These are phyloP conservation scores for Ophioninae sp. DNA, from an alignment of 2,888 invertebrate species.

Conservation along the genomic window DNA sequence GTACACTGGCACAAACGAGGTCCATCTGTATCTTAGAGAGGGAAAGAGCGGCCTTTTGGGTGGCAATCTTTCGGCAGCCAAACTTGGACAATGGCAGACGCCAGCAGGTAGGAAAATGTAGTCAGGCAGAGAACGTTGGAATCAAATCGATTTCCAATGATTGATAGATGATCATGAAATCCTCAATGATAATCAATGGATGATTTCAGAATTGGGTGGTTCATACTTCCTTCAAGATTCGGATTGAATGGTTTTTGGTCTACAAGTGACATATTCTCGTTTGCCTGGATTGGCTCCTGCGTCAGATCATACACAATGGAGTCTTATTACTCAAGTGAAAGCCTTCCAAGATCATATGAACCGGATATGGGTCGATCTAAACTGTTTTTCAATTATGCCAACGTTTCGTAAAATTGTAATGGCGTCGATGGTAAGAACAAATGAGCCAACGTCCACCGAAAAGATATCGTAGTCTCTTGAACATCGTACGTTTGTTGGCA, in stretches of 20 bases:
- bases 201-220: background rate
- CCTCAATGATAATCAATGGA: background rate
- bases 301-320: too few relatives aligned
- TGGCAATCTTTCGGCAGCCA: constrained; percentile 46
- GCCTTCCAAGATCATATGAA: too few relatives aligned
- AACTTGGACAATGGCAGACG: constrained; percentile 42
- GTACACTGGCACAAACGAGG: background rate
- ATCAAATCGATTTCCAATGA: background rate
- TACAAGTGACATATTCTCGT: too few relatives aligned
- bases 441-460: too few relatives aligned
- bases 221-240: background rate
- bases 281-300: too few relatives aligned
- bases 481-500: too few relatives aligned
- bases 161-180: background rate
- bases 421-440: too few relatives aligned
- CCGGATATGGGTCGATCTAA: too few relatives aligned
- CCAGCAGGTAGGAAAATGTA: constrained; percentile 35
- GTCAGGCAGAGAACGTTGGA: background rate
- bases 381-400: too few relatives aligned
- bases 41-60: constrained; percentile 38
- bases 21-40: constrained; percentile 34
- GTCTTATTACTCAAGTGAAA: too few relatives aligned
- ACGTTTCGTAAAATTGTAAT: too few relatives aligned
- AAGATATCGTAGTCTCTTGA: too few relatives aligned
- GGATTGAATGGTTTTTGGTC: background rate